phyloP scores from a whole-genome alignment of 2,888 invertebrate genomes.

The Xanthostigma xanthostigma region DNA sequence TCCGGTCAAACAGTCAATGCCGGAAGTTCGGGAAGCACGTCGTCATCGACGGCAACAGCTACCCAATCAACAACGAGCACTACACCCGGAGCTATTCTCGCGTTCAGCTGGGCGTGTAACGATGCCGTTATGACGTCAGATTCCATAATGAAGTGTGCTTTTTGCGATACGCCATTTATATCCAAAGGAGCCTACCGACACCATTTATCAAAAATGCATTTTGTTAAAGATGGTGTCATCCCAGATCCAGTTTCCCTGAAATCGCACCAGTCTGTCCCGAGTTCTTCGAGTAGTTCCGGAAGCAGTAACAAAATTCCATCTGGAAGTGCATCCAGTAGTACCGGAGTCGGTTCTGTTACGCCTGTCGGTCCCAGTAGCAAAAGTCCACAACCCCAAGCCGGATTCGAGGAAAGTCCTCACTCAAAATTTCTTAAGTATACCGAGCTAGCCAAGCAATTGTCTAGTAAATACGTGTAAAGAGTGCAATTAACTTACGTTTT shows the following conservation, averaged over 20 bases:
- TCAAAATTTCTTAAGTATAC: constrained; percentile 98
- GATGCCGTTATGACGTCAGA: constrained; percentile 77
- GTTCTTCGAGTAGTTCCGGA: constrained; percentile 19
- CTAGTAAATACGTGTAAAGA: constrained; percentile 85
- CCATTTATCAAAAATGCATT: constrained; percentile 90
- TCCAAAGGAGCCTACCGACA: constrained; percentile 95
- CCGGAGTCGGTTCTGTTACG: constrained; percentile 13
- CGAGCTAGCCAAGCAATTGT: constrained; percentile 94
- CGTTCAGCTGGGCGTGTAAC: constrained; percentile 90
- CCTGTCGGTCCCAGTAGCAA: constrained; percentile 19
- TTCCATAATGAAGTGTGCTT: constrained; percentile 85
- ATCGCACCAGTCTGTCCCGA: constrained; percentile 29
- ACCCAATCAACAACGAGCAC: constrained; percentile 31
- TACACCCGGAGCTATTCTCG: constrained; percentile 68
- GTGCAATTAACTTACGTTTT: not conserved
- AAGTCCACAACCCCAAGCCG: constrained; percentile 32
- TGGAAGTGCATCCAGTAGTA: constrained; percentile 12
- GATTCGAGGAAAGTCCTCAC: constrained; percentile 81
- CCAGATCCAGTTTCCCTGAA: constrained; percentile 58
- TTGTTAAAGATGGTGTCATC: constrained; percentile 80
- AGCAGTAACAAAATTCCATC: constrained; percentile 13
- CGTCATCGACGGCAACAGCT: constrained; percentile 21
- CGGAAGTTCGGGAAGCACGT: constrained; percentile 21
- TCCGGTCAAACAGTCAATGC: constrained; percentile 23
- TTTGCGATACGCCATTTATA: constrained; percentile 90